Base-by-base conservation (phyloP, 2,113 vertebrate genomes). In the Nesogale talazaci region DNA sequence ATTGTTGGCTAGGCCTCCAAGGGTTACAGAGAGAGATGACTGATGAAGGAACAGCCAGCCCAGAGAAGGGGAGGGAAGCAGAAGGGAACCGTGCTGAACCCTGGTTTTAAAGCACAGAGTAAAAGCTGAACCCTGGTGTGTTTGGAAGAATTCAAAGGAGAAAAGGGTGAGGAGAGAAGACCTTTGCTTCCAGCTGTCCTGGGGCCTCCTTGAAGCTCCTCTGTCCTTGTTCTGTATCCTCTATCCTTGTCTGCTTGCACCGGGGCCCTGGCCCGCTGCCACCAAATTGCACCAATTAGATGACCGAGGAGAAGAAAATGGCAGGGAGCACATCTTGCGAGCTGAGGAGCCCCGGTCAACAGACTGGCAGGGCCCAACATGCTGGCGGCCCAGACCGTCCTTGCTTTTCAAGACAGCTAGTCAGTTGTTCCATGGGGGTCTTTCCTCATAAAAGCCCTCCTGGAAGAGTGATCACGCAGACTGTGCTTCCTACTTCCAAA, bases 31-130 rank as follows among this genome's bases (percentile, higher is more conserved):
- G 38, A 92, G 80, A 82, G 46, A 69, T 91, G 56, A 84, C 78
- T 87, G 72, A 78, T 57, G 34, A 90, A 86, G 59, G 42, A 56
- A 87, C 87, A 78, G 23, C 20, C 2, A 61, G 59, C 23, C n/a
- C n/a, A 20, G 59, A 79, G 22, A 36, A 85, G 84, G 20, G 22
- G 63, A 40, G 12, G 1, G 27, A 79, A 83, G 78, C 31, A 22
- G 52, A 56, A 83, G 70, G 72, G 67, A 88, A 31, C 65, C 86
- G 25, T 83, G 82, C 65, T 82, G 36, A 70, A 61, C 20, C 85
- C 76, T 74, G 14, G 88, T 92, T 90, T 85, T 79, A 75, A 83
- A 90, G 38, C 82, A 27, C 31, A 27, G 40, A 63, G 31, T 52
- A 85, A 83, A 72, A 40, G 65, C 27, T 31, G 27, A 67, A 27